Evolutionary conservation across 2,888 invertebrate genomes (phyloP).

Genomic region (Chirona hameri): DNA sequence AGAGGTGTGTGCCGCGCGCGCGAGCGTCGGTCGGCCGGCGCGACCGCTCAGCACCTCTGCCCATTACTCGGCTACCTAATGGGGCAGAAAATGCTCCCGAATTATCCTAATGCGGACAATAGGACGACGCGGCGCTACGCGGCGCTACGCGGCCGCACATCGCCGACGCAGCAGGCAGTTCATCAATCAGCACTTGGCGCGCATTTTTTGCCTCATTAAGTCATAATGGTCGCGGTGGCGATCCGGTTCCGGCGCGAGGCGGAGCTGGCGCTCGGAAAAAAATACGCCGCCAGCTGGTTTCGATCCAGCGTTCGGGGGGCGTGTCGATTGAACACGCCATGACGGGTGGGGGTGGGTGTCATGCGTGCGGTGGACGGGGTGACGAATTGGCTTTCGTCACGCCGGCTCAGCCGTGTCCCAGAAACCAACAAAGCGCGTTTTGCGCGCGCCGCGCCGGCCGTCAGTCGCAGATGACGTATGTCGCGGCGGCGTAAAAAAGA

Average conservation of each 20-base stretch:
- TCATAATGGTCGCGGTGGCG: neutral
- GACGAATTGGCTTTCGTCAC: neutral
- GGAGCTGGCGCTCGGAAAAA: neutral
- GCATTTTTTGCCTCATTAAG: constrained; percentile 8
- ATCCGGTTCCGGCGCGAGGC: neutral
- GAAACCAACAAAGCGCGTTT: neutral
- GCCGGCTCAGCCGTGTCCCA: neutral
- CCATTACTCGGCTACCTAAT: neutral
- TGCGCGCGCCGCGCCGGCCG: neutral
- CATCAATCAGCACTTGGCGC: neutral
- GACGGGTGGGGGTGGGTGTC: neutral
- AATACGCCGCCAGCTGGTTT: neutral
- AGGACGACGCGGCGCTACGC: neutral
- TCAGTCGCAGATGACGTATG: neutral
- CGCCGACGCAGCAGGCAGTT: neutral
- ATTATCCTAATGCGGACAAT: constrained; percentile 24
- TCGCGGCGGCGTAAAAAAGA: neutral
- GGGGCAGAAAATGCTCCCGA: constrained; percentile 6
- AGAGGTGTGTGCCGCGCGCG: too few relatives aligned
- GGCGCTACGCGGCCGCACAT: neutral
- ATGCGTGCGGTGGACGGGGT: neutral
- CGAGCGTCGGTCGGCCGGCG: too few relatives aligned
- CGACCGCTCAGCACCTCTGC: neutral
- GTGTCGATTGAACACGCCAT: neutral
- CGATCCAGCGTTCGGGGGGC: neutral